Evolutionary conservation across 2,888 invertebrate genomes (phyloP), one percentile per base, ranked within the genome.

Genomic region (Choristoneura rosaceana): DNA sequence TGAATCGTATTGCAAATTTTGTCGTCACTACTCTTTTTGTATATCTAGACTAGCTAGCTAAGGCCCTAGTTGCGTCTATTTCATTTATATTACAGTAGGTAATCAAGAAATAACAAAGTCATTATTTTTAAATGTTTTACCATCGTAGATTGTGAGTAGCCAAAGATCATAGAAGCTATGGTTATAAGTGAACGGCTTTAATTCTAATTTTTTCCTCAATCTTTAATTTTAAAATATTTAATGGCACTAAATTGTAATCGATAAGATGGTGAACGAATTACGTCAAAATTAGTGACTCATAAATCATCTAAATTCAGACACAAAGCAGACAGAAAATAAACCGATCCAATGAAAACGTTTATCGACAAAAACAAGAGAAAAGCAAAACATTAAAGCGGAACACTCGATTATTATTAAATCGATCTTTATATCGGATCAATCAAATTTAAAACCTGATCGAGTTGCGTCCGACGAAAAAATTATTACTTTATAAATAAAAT

Each of bases 401-500:
- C 89, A 92, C 87, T 87, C 86, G 87, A 89, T 92, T 91, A 92
- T 84, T 83, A 84, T 90, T 90, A 92, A 94, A 92, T 92, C 90
- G 93, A 92, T 93, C 90, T 91, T 92, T 90, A 90, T 92, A 92
- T 93, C 92, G 91, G 93, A 93, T 93, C 92, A 94, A 94, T 94
- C 94, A 93, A 93, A 93, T 92, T 93, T 91, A 90, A 93, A 92
- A 91, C 90, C 87, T 90, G 91, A 93, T 93, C 89, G 89, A 90
- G 86, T 91, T 89, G 88, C 87, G 89, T 84, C 86, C 87, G 88
- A 88, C 85, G 89, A 91, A 91, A 90, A 92, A 93, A 93, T 91
- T 92, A 93, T 92, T 91, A 93, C 91, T 92, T 93, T 93, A 93
- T 94, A 94, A 94, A 94, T 94, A 94, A 94, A 94, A 94, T 94